Base-by-base conservation (phyloP, 1,140 invertebrate genomes). In the Acyrthosiphon pisum region DNA sequence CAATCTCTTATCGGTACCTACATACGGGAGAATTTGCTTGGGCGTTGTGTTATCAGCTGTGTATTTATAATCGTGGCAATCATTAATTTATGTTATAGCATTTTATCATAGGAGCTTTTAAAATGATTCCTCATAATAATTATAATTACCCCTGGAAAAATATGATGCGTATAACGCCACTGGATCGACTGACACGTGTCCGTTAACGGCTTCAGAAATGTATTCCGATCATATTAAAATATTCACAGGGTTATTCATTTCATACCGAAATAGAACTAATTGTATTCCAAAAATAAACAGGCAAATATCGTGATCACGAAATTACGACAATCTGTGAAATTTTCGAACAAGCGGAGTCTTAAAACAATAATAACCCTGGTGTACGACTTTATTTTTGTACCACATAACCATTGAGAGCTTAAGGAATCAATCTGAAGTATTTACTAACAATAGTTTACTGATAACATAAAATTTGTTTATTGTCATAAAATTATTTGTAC, bases 181-280 rank as follows among this genome's bases (percentile, higher is more conserved):
- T 50, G 11, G 1, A 50, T 88, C 20, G n/a, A 50, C 14, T 20
- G 46, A 35, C 22, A 88, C 1, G 14, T 30, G 9, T 60, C 23
- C 53, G 4, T 60, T 3, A 44, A 90, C 4, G 22, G 23, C 53
- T 60, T 90, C 50, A 90, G 23, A 90, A 37, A 56, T 90, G 37
- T 26, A 44, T 90, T 68, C 14, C 37, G 26, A 44, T 44, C 14
- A 22, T n/a, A 35, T 18, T 18, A n/a, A n/a, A 11, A 20, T 23
- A 56, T 89, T 89, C 48, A 37, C 87, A 56, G 87, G 87, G 87
- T 89, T n/a, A 89, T 35, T 48, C 18, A 53, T 23, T 35, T 50
- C 87, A n/a, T 50, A 20, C 22, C 14, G 35, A 89, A 89, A 89
- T 8, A 35, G 1, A 89, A 41, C n/a, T 41, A 50, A 89, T 20